phyloP scores from a whole-genome alignment of 2,113 vertebrate genomes.

The Merops nubicus region DNA sequence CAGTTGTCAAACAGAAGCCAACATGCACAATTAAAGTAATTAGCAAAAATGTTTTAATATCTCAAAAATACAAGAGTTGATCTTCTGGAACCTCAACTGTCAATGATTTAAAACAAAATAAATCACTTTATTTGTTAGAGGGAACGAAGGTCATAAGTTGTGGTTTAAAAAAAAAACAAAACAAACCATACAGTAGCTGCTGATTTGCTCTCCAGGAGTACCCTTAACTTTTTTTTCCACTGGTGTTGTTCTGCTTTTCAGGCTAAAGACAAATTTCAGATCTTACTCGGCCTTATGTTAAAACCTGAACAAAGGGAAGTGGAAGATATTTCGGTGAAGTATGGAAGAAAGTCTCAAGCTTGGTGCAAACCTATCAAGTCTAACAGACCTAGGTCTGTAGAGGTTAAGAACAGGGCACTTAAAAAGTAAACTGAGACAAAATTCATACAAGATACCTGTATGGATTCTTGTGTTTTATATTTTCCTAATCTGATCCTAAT shows the following conservation, averaged over 20 bases:
- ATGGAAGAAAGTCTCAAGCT: neutral
- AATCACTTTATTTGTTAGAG: neutral
- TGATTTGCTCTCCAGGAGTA: neutral
- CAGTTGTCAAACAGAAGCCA: neutral
- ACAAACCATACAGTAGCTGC: neutral
- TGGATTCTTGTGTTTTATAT: neutral
- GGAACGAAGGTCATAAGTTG: no score
- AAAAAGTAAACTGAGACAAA: neutral
- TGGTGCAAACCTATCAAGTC: neutral
- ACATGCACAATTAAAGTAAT: neutral
- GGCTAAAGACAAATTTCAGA: neutral
- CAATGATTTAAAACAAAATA: neutral
- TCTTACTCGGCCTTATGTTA: neutral
- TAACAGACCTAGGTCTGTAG: neutral
- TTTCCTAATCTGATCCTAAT: neutral
- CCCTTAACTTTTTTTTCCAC: accelerated
- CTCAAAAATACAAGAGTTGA: neutral
- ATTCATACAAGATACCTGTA: neutral
- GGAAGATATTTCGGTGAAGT: neutral
- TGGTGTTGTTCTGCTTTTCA: neutral
- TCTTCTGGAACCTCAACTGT: neutral
- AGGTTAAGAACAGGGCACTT: neutral
- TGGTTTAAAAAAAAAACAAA: no score
- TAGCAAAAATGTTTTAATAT: neutral
- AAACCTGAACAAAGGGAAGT: neutral